phyloP scores from a whole-genome alignment of 1,140 invertebrate species.

The Helicoverpa zea region DNA sequence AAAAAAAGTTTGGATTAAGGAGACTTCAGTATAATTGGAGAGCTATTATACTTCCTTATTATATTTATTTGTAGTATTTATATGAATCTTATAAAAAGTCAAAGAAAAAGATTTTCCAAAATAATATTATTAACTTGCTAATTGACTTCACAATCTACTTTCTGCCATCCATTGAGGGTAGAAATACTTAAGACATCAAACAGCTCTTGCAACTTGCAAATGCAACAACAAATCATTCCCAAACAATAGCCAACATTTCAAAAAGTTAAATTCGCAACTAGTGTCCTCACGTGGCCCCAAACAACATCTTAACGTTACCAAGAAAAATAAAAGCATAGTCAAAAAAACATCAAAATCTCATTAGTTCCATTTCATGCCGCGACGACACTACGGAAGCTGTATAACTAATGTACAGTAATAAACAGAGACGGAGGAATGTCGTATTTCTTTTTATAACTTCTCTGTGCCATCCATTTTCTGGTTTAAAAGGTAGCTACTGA shows the following conservation, averaged over 20 bases:
- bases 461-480: slow-evolving; percentile 80
- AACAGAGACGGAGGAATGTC: slow-evolving; percentile 83
- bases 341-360: slow-evolving; percentile 87
- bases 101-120: no score
- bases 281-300: slow-evolving; percentile 61
- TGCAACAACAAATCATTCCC: background rate
- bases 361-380: slow-evolving; percentile 86
- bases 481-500: slow-evolving; percentile 76
- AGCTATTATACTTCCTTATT: no score
- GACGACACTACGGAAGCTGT: slow-evolving; percentile 85
- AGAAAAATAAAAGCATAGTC: slow-evolving; percentile 85
- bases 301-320: slow-evolving; percentile 76
- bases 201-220: background rate
- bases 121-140: no score
- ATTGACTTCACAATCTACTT: no score
- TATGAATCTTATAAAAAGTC: no score
- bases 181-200: background rate
- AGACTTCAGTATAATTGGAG: no score
- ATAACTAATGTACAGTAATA: slow-evolving; percentile 86
- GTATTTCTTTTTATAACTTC: slow-evolving; percentile 86
- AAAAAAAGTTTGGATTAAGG: no score
- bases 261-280: slow-evolving; percentile 60
- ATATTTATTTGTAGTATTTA: no score
- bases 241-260: background rate
- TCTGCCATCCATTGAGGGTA: background rate